phyloP scores from a whole-genome alignment of 2,888 invertebrate genomes.

The Cotesia congregata region DNA sequence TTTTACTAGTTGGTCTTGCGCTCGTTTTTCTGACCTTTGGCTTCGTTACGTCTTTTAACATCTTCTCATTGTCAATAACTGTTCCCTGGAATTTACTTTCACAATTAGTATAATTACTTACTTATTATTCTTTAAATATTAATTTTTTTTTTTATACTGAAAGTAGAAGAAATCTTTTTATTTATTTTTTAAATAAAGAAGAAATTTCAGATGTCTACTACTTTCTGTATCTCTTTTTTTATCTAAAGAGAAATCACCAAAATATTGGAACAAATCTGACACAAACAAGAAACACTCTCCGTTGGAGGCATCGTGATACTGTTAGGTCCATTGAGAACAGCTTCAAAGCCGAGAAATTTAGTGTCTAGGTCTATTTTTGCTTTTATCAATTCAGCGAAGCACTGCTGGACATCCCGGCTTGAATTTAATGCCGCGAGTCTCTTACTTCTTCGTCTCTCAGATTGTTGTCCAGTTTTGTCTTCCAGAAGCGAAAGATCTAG shows the following conservation, averaged over 20 bases:
- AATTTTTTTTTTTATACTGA: neutral
- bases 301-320: slow-evolving; percentile 22
- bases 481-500: slow-evolving; percentile 47
- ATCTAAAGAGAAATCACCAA: slow-evolving; percentile 46
- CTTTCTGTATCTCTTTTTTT: no score
- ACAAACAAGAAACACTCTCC: slow-evolving; percentile 48
- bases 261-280: slow-evolving; percentile 56
- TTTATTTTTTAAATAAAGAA: no score
- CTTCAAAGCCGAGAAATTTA: slow-evolving; percentile 60
- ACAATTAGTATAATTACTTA: neutral
- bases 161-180: neutral
- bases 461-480: slow-evolving; percentile 25
- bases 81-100: slow-evolving; percentile 39
- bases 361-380: slow-evolving; percentile 63
- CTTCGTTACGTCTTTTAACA: slow-evolving; percentile 40
- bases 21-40: slow-evolving; percentile 42
- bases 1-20: slow-evolving; percentile 42
- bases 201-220: no score
- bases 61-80: slow-evolving; percentile 42
- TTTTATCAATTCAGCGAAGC: slow-evolving; percentile 58
- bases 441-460: slow-evolving; percentile 40
- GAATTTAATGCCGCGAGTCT: slow-evolving; percentile 39
- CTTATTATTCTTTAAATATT: neutral
- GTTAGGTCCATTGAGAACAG: slow-evolving; percentile 49
- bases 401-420: slow-evolving; percentile 45